Evolutionary conservation across 2,797 vertebrate species (phyloP).

Genomic region (Paguma larvata): DNA sequence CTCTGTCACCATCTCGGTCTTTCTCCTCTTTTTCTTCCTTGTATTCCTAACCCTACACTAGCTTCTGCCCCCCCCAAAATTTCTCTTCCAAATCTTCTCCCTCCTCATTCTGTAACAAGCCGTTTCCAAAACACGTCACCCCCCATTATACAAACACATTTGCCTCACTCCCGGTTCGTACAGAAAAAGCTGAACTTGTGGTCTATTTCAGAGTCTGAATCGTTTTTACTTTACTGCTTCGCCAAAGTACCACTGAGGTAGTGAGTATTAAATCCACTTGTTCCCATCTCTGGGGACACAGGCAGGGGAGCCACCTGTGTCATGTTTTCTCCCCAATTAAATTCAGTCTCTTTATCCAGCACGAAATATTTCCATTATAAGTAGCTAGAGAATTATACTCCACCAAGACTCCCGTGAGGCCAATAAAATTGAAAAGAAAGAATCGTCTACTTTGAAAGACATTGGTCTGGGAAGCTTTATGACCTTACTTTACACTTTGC

Average conservation of each 20-base stretch:
- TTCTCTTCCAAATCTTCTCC: background rate
- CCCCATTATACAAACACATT: background rate
- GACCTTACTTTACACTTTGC: slow-evolving; percentile 63
- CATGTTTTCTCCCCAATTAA: slow-evolving; percentile 64
- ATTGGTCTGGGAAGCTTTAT: slow-evolving; percentile 77
- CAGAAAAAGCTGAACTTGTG: background rate
- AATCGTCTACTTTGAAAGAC: slow-evolving; percentile 73
- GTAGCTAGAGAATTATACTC: slow-evolving; percentile 71
- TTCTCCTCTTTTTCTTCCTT: background rate
- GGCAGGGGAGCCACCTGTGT: slow-evolving; percentile 13
- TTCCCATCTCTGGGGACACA: background rate
- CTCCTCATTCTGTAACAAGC: background rate
- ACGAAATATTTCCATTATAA: slow-evolving; percentile 66
- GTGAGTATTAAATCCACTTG: slow-evolving; percentile 8
- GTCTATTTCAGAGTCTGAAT: background rate
- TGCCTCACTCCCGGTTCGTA: background rate
- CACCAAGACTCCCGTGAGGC: slow-evolving; percentile 36
- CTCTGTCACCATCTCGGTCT: too few species aligned
- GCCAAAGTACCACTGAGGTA: background rate
- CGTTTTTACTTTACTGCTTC: background rate
- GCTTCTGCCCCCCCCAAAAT: background rate
- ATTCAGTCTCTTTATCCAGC: slow-evolving; percentile 50
- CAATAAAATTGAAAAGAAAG: slow-evolving; percentile 75
- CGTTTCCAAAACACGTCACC: background rate
- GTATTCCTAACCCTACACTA: background rate